phyloP scores from a whole-genome alignment of 2,797 vertebrate genomes.

The Mus caroli region DNA sequence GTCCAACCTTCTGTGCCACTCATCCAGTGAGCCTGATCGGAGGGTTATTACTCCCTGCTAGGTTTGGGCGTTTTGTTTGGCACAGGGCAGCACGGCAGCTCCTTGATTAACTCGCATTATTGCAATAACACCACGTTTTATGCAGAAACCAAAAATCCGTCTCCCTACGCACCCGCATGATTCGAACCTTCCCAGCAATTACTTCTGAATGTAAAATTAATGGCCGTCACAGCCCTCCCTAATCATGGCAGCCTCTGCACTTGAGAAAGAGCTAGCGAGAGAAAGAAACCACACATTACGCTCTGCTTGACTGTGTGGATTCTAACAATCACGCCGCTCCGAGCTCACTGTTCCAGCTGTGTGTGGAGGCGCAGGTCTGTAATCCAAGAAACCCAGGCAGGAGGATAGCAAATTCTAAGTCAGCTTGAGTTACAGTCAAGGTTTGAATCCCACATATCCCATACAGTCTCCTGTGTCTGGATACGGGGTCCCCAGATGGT shows the following conservation, averaged over 20 bases:
- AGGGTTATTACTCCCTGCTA: not conserved
- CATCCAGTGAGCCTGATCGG: not conserved
- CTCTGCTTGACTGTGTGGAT: not conserved
- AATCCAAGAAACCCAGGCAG: not conserved
- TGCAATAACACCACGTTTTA: not conserved
- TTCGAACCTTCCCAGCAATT: slow-evolving; percentile 40
- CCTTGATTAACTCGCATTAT: not conserved
- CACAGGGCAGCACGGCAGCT: not conserved
- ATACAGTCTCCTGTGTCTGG: not conserved
- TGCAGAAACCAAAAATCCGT: slow-evolving; percentile 30
- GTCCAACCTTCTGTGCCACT: not conserved
- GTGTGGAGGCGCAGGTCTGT: not conserved
- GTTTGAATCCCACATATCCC: not conserved
- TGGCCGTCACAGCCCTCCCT: not conserved
- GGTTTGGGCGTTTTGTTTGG: slow-evolving; percentile 19
- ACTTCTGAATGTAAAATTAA: slow-evolving; percentile 61
- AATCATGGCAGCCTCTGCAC: not conserved
- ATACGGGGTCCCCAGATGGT: not conserved
- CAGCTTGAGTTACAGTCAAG: not conserved
- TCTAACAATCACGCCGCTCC: not conserved
- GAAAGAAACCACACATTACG: not conserved
- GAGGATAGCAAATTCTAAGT: not conserved
- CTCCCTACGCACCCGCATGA: not conserved
- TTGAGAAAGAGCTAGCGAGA: not conserved
- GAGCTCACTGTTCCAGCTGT: not conserved